Conservation (phyloP, 2,113 vertebrate genomes). For the Lophotis ruficrista region DNA sequence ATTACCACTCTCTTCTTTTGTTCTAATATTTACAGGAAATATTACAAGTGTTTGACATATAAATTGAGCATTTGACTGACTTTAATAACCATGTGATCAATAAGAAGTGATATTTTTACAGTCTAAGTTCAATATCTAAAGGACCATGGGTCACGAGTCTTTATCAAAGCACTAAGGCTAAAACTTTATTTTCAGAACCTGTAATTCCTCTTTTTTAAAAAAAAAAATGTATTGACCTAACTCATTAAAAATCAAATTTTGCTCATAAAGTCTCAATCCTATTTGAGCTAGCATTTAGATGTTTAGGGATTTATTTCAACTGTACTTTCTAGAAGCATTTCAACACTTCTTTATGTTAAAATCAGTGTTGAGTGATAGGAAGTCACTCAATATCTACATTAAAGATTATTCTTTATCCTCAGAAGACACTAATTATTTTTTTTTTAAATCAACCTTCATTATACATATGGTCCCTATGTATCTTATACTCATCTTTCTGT, state of each 20-base stretch:
- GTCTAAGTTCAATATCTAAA: conserved; percentile 92
- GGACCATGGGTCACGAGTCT: conserved; percentile 83
- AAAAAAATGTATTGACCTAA: conserved; percentile 12
- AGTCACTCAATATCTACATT: not conserved
- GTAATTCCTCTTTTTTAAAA: conserved; percentile 17
- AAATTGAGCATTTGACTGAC: conserved; percentile 93
- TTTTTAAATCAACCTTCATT: not conserved
- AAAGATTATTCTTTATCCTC: not conserved
- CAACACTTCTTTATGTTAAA: not conserved
- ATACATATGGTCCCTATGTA: not conserved
- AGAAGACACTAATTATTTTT: not conserved
- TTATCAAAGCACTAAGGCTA: conserved; percentile 91
- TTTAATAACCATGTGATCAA: conserved; percentile 99
- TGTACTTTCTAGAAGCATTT: not conserved
- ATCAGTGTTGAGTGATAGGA: not conserved
- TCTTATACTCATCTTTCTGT: not conserved
- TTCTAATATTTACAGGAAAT: conserved; percentile 81
- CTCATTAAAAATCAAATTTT: conserved; percentile 47
- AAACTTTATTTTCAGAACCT: conserved; percentile 75
- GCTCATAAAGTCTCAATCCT: not conserved
- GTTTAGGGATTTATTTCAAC: not conserved
- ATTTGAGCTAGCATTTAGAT: not conserved
- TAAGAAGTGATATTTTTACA: conserved; percentile 98
- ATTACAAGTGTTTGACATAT: conserved; percentile 92
- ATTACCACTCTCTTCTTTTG: conserved; percentile 66